Percentiles rank a stretch among this genome's conserved stretches.
These are phyloP conservation scores for Goniozus legneri DNA, from an alignment of 1,140 invertebrate species.

Conservation along the genomic window DNA sequence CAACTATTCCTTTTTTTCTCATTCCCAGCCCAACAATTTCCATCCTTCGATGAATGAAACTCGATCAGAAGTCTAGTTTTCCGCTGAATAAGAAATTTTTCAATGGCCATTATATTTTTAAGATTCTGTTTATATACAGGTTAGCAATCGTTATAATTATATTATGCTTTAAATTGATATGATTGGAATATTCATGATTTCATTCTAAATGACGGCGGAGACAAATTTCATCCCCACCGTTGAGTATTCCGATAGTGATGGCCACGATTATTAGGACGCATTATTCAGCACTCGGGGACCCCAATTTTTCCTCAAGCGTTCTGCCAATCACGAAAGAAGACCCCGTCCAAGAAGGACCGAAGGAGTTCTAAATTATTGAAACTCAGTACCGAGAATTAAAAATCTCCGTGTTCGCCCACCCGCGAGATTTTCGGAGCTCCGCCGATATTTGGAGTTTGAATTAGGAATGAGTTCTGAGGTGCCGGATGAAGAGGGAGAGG, in stretches of 20 bases:
- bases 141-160: no score
- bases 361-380: conserved; percentile 47
- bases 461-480: conserved; percentile 55
- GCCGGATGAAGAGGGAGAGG: conserved; percentile 38
- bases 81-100: no score
- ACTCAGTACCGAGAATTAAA: conserved; percentile 45
- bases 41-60: no score
- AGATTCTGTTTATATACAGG: no score
- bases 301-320: conserved; percentile 26
- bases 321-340: not conserved
- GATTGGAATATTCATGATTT: not conserved
- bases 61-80: no score
- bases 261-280: conserved; percentile 45
- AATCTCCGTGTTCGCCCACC: conserved; percentile 29
- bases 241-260: conserved; percentile 37
- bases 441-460: conserved; percentile 48
- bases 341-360: conserved; percentile 2
- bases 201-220: not conserved
- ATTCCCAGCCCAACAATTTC: conserved; percentile 12
- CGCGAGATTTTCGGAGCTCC: conserved; percentile 11
- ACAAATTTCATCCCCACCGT: not conserved
- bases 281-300: conserved; percentile 41
- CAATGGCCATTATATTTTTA: no score
- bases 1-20: no score
- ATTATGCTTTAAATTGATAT: no score